phyloP scores from a whole-genome alignment of 2,797 vertebrate species.

The Darevskia nairensis region DNA sequence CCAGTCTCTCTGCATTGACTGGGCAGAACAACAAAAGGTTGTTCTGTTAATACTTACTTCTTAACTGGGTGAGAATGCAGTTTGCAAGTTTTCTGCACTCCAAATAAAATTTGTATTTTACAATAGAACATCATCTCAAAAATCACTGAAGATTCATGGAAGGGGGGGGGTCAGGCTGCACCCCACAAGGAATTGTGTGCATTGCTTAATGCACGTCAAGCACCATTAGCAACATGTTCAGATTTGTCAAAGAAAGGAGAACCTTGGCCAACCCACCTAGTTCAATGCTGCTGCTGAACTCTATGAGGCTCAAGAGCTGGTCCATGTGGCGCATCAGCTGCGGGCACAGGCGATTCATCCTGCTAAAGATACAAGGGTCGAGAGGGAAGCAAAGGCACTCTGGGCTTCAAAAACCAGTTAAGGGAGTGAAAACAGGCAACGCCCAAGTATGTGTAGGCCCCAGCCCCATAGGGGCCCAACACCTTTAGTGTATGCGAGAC shows the following conservation, averaged over 20 bases:
- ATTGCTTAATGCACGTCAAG: no score
- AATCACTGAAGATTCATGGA: no score
- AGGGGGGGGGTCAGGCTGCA: no score
- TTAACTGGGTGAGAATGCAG: no score
- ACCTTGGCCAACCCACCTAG: not conserved
- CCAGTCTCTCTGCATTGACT: no score
- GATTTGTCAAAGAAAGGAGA: not conserved
- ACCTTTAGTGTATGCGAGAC: not conserved
- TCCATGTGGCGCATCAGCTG: not conserved
- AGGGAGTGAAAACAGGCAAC: not conserved
- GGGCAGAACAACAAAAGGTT: no score
- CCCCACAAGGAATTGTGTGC: no score
- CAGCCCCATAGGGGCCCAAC: not conserved
- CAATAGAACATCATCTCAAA: no score
- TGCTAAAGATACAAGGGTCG: conserved; percentile 9
- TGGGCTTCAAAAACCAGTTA: not conserved
- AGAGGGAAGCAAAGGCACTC: not conserved
- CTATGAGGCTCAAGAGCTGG: not conserved
- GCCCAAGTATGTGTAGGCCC: not conserved
- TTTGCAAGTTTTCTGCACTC: no score
- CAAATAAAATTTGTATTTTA: no score
- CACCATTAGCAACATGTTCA: no score
- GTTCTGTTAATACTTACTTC: no score
- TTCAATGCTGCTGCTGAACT: conserved; percentile 14
- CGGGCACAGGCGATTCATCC: conserved; percentile 12